Evolutionary conservation across 2,888 invertebrate species (phyloP).

Genomic region (Timema cristinae): DNA sequence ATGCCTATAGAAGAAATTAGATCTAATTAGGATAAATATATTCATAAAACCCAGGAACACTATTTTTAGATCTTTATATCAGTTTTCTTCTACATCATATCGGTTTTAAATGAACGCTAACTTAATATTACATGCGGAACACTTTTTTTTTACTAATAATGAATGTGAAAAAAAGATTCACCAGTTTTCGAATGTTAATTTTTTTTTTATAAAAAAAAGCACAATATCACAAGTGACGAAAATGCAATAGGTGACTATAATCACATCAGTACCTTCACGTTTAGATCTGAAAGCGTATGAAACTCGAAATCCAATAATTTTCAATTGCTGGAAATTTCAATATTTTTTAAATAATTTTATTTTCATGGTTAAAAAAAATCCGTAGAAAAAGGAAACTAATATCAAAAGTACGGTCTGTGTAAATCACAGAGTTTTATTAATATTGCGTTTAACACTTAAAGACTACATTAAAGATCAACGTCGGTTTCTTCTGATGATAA

Average conservation of each 20-base stretch:
- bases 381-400: background rate
- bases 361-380: background rate
- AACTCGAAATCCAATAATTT: slow-evolving; percentile 15
- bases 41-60: too few relatives aligned
- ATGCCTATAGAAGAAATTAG: too few relatives aligned
- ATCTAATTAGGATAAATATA: too few relatives aligned
- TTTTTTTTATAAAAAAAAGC: background rate
- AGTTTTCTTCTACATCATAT: too few relatives aligned
- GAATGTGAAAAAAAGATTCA: slow-evolving; percentile 14
- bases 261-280: background rate
- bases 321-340: slow-evolving; percentile 8
- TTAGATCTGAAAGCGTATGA: slow-evolving; percentile 5
- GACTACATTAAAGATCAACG: too few relatives aligned
- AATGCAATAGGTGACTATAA: slow-evolving; percentile 11
- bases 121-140: too few relatives aligned
- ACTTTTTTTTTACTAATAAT: background rate
- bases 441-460: too few relatives aligned
- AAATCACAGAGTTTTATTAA: too few relatives aligned
- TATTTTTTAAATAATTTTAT: background rate
- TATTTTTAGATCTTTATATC: too few relatives aligned
- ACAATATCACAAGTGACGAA: slow-evolving; percentile 15
- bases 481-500: too few relatives aligned
- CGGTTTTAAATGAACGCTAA: too few relatives aligned
- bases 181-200: slow-evolving; percentile 16
- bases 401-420: background rate